Evolutionary conservation across 2,113 vertebrate species (phyloP), one percentile per base, ranked within the genome.

Genomic region (Prinia subflava): DNA sequence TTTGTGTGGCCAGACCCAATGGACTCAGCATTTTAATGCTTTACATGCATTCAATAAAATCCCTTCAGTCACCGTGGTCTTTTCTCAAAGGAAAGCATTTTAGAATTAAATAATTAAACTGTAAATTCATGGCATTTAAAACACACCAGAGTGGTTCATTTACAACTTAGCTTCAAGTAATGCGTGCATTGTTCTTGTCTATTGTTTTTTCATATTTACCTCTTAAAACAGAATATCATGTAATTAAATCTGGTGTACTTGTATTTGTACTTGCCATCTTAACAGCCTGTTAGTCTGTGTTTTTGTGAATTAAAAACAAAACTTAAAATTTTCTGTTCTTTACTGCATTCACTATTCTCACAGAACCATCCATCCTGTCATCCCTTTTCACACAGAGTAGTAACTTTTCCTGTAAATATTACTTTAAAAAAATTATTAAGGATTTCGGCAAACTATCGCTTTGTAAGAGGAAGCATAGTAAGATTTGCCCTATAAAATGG

Each of bases 141-240:
- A 52, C 24, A 39, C 4, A 63, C 25, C 44, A 92, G 57, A 79
- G 25, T 19, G 31, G 31, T 35, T 44, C 6, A 24, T 84, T 75
- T 84, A 33, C 44, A 92, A 67, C 16, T 39, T 59, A 41, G 24
- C 17, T 60, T 50, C 33, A 68, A 91, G 5, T 73, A 96, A 92
- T 63, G 79, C 25, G 6, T 83, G 15, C 44, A 76, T 62, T 92
- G 35, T 76, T 95, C 64, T 83, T 50, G 37, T 83, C 35, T 68
- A 60, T 78, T 69, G 0, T 82, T 96, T 91, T 69, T 94, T 69
- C 76, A 91, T 95, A 74, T 88, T 94, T 95, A 88, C 37, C 24
- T 93, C 23, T 86, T 90, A 68, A 71, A 94, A 44, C 25, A 87
- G n/a, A 78, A 84, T 56, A 39, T 64, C 33, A n/a, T 74, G 37